A percentile compares a stretch with the other conserved stretches of the same genome.
phyloP scores from a whole-genome alignment of 2,888 invertebrate species.

The Parapristionchus giblindavisi region DNA sequence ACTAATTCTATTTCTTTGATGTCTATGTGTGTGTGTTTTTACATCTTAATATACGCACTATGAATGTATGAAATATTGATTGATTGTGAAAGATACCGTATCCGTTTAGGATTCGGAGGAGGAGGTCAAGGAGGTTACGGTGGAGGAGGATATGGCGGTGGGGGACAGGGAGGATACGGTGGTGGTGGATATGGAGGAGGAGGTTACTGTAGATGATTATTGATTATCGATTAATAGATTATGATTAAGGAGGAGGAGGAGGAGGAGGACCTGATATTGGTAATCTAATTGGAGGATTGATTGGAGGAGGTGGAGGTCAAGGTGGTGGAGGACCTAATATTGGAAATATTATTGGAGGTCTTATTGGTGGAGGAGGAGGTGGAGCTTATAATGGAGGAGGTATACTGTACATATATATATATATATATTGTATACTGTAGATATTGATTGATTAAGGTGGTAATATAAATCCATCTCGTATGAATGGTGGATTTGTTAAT shows the following conservation, averaged over 20 bases:
- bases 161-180: conserved; percentile 30
- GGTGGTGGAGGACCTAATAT: conserved; percentile 47
- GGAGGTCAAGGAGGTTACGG: conserved; percentile 38
- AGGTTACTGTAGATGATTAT: conserved; percentile 8
- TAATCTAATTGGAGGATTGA: conserved; percentile 41
- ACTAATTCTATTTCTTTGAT: no score
- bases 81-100: no score
- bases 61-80: no score
- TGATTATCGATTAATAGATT: background rate
- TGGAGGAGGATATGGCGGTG: background rate
- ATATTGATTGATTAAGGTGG: conserved; percentile 42
- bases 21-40: no score
- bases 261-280: conserved; percentile 40
- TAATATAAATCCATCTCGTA: conserved; percentile 61
- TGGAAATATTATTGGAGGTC: conserved; percentile 58
- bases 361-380: conserved; percentile 56
- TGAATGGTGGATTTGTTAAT: conserved; percentile 65
- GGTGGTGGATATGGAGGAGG: conserved; percentile 51
- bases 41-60: no score
- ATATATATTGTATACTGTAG: no score
- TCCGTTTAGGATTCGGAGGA: conserved; percentile 21
- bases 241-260: no score
- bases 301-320: conserved; percentile 44
- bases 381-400: conserved; percentile 62
- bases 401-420: background rate